Percentiles rank a stretch among this genome's conserved stretches.
Conservation (phyloP, 1,140 invertebrate species). For the Cardiocondyla obscurior region DNA sequence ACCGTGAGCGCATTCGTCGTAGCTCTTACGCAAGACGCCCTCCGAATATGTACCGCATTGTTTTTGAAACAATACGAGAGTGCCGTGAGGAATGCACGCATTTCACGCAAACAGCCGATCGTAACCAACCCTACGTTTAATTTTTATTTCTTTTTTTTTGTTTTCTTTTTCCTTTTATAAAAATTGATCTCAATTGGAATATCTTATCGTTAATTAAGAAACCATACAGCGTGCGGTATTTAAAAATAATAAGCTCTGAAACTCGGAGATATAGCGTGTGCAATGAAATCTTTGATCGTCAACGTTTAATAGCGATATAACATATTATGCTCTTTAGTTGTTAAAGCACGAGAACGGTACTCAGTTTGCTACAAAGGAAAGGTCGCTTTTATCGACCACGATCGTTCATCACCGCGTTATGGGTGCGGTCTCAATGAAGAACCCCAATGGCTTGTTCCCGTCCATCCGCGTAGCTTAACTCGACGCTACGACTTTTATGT, state of each 20-base stretch:
- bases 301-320: neutral
- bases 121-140: no score
- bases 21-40: neutral
- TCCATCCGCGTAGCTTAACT: constrained; percentile 23
- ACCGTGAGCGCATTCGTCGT: neutral
- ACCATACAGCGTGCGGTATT: neutral
- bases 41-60: constrained; percentile 8
- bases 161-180: no score
- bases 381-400: neutral
- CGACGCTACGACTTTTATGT: constrained; percentile 60
- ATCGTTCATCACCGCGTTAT: neutral
- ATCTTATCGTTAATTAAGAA: no score
- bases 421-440: constrained; percentile 30
- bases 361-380: neutral
- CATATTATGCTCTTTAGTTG: neutral
- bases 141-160: no score
- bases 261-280: neutral
- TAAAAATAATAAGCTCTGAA: neutral
- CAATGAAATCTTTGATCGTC: neutral
- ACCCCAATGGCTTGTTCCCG: neutral
- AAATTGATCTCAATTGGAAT: no score
- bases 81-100: neutral
- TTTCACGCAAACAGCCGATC: no score
- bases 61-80: constrained; percentile 4
- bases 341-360: neutral